Percentiles rank a stretch among this genome's conserved stretches.
These are phyloP conservation scores for Sebastolobus alascanus DNA, from an alignment of 2,797 vertebrate species.

Conservation along the genomic window DNA sequence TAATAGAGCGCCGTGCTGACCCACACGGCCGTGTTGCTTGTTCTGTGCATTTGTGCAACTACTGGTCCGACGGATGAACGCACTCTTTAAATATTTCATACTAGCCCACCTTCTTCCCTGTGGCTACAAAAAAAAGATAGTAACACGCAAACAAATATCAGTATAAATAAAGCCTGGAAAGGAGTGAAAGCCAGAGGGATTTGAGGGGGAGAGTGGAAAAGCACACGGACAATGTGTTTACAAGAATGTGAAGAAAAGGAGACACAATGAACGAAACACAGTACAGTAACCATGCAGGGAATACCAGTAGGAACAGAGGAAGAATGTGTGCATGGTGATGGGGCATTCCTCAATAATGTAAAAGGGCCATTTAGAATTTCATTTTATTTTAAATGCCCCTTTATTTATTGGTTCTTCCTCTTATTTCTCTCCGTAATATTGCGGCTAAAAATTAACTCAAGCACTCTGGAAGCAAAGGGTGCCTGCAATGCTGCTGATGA, in stretches of 20 bases:
- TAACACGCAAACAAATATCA: conserved; percentile 59
- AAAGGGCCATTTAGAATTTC: too few relatives aligned
- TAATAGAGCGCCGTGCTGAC: conserved; percentile 41
- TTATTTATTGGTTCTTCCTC: background rate
- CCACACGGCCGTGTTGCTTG: conserved; percentile 8
- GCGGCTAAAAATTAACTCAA: conserved; percentile 9
- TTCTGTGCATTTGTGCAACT: conserved; percentile 56
- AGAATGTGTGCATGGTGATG: background rate
- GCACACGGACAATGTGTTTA: conserved; percentile 38
- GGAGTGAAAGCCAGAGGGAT: conserved; percentile 23
- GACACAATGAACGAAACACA: conserved; percentile 1
- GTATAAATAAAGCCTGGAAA: conserved; percentile 53
- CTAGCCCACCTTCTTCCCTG: conserved; percentile 56
- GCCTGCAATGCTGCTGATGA: conserved; percentile 47
- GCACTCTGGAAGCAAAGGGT: conserved; percentile 19
- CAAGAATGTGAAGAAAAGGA: conserved; percentile 24
- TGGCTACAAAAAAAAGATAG: conserved; percentile 44
- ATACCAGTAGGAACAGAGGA: background rate
- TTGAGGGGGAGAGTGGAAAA: conserved; percentile 36
- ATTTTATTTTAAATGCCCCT: too few relatives aligned
- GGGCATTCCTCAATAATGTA: conserved; percentile 11
- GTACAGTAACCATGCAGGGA: background rate
- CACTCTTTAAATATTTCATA: conserved; percentile 76
- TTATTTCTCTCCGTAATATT: background rate
- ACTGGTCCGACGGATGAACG: conserved; percentile 36